A percentile compares a stretch with the other conserved stretches of the same genome.
Conservation (phyloP, 1,140 invertebrate species). For the Nephila pilipes region DNA sequence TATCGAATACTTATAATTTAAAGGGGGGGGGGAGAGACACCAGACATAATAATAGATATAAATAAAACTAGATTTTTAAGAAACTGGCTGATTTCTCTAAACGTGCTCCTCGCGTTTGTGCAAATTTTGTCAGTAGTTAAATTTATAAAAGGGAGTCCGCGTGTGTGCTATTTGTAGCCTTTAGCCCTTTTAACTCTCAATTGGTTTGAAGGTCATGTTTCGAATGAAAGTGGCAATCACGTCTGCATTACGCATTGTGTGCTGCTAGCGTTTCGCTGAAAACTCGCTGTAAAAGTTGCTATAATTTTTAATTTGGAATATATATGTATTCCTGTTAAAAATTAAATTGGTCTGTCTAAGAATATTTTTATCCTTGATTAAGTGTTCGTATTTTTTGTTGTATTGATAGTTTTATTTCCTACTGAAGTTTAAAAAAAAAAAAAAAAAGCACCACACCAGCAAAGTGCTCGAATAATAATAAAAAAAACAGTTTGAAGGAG, state of each 20-base stretch:
- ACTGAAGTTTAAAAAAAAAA: too few species aligned
- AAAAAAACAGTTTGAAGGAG: too few species aligned
- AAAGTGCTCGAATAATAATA: too few species aligned
- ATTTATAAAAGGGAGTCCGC: not conserved
- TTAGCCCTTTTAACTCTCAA: not conserved
- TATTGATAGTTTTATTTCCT: too few species aligned
- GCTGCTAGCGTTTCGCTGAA: not conserved
- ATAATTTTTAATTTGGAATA: not conserved
- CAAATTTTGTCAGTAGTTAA: not conserved
- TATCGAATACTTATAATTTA: too few species aligned
- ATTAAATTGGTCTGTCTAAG: not conserved
- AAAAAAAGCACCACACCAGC: too few species aligned
- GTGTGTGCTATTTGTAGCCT: conserved; percentile 16
- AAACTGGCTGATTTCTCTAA: too few species aligned
- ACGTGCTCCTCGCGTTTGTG: too few species aligned
- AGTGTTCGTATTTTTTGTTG: too few species aligned
- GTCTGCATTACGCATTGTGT: not conserved
- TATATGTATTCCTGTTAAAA: not conserved
- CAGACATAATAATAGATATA: too few species aligned
- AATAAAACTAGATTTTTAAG: too few species aligned
- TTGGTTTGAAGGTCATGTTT: conserved; percentile 27
- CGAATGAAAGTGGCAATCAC: not conserved
- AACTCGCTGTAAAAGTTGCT: not conserved
- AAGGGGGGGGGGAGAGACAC: too few species aligned
- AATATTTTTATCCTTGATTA: not conserved